Evolutionary conservation across 2,888 invertebrate genomes (phyloP).

Genomic region (Pachycephus smyrnensis): DNA sequence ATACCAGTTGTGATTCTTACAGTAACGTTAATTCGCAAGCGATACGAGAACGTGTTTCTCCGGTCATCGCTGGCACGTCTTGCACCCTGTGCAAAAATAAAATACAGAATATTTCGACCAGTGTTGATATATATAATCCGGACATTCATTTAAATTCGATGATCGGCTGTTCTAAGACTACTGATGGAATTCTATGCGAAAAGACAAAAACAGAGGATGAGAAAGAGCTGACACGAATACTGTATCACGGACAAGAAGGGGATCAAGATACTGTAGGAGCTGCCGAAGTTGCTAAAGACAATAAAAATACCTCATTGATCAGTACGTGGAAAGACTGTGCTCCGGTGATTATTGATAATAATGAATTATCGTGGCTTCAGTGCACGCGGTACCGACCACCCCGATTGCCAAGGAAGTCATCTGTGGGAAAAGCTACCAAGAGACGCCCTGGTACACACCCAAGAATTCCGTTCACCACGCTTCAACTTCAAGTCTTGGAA

Average conservation of each 20-base stretch:
- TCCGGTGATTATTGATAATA: slow-evolving; percentile 9
- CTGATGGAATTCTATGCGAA: background rate
- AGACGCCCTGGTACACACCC: slow-evolving; percentile 58
- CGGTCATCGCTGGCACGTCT: background rate
- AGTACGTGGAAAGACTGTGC: background rate
- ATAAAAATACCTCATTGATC: background rate
- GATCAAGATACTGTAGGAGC: background rate
- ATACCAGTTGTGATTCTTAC: background rate
- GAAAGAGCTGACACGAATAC: background rate
- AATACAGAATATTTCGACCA: background rate
- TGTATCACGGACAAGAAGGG: background rate
- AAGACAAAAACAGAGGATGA: background rate
- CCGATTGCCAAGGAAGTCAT: slow-evolving; percentile 74
- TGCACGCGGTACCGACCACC: slow-evolving; percentile 82
- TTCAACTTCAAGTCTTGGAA: slow-evolving; percentile 77
- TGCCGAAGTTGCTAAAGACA: background rate
- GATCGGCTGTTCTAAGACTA: background rate
- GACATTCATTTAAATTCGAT: background rate
- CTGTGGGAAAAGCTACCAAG: slow-evolving; percentile 41
- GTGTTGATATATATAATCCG: background rate
- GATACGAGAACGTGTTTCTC: background rate
- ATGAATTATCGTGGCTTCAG: slow-evolving; percentile 72
- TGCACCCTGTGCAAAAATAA: background rate
- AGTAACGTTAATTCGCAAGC: background rate
- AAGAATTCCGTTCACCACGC: slow-evolving; percentile 79